Evolutionary conservation across 2,113 vertebrate genomes (phyloP).

Genomic region (Centropristis striata): DNA sequence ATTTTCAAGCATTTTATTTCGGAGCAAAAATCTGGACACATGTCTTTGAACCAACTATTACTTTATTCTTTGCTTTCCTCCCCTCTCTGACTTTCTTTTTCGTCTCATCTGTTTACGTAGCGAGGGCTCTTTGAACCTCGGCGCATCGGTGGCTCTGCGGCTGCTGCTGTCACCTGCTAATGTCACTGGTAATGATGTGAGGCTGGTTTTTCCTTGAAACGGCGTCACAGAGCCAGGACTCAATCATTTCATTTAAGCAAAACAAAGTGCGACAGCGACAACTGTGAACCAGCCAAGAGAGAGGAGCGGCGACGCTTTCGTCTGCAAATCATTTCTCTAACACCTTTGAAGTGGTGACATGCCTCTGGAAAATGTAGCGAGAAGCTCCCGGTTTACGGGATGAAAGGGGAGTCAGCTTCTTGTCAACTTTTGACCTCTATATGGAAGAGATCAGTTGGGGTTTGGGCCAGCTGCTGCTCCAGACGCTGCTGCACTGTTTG

Average conservation of each 20-base stretch:
- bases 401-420: constrained; percentile 70
- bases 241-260: constrained; percentile 78
- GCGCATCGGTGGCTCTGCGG: constrained; percentile 43
- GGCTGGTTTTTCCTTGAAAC: constrained; percentile 56
- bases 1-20: not conserved
- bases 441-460: constrained; percentile 56
- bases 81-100: constrained; percentile 21
- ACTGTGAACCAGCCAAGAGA: constrained; percentile 60
- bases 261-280: constrained; percentile 76
- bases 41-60: constrained; percentile 6
- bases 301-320: constrained; percentile 49
- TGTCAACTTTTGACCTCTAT: constrained; percentile 79
- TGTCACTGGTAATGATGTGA: constrained; percentile 77
- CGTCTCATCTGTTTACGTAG: constrained; percentile 62
- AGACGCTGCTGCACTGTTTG: constrained; percentile 49
- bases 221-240: constrained; percentile 59
- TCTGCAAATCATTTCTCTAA: constrained; percentile 66
- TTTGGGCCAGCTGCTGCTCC: constrained; percentile 66
- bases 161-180: constrained; percentile 74
- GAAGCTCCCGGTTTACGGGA: constrained; percentile 53
- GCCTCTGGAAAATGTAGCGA: constrained; percentile 62
- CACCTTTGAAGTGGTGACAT: constrained; percentile 76
- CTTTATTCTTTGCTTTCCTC: constrained; percentile 1
- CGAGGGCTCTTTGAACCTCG: constrained; percentile 70
- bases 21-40: not conserved